These are phyloP conservation scores for Stenodema calcarata DNA, from an alignment of 2,888 invertebrate genomes.

Conservation along the genomic window DNA sequence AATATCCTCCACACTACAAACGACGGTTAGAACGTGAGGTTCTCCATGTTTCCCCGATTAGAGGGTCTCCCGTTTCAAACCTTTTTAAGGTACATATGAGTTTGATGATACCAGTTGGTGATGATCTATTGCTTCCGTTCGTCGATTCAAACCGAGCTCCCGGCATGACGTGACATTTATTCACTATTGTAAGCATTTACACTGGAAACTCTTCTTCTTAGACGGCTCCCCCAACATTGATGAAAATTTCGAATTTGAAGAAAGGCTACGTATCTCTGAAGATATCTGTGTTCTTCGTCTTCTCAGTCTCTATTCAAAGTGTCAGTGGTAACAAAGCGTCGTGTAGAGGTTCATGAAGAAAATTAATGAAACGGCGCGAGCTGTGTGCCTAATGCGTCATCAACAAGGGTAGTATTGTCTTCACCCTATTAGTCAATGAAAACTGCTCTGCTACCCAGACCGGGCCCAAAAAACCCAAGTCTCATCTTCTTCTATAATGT, in stretches of 20 bases:
- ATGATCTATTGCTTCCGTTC: constrained; percentile 8
- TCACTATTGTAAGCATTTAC: no score
- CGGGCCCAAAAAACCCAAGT: no score
- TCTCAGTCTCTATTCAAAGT: neutral
- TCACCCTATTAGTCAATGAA: neutral
- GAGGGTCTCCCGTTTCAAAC: neutral
- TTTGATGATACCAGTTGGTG: neutral
- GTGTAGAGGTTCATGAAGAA: neutral
- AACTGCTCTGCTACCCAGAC: neutral
- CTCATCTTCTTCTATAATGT: no score
- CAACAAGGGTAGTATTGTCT: constrained; percentile 19
- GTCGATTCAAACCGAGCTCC: neutral
- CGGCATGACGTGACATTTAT: no score
- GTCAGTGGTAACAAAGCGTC: neutral
- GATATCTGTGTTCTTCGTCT: neutral
- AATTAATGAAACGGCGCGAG: neutral
- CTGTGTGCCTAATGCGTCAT: neutral
- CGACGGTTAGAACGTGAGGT: constrained; percentile 4
- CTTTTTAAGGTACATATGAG: neutral
- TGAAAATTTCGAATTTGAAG: no score
- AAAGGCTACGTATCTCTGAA: no score
- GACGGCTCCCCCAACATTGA: no score
- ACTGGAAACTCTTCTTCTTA: no score
- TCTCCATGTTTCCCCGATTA: constrained; percentile 7
- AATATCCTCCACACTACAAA: neutral